phyloP scores from a whole-genome alignment of 2,888 invertebrate species.

The Xestia sexstrigata region DNA sequence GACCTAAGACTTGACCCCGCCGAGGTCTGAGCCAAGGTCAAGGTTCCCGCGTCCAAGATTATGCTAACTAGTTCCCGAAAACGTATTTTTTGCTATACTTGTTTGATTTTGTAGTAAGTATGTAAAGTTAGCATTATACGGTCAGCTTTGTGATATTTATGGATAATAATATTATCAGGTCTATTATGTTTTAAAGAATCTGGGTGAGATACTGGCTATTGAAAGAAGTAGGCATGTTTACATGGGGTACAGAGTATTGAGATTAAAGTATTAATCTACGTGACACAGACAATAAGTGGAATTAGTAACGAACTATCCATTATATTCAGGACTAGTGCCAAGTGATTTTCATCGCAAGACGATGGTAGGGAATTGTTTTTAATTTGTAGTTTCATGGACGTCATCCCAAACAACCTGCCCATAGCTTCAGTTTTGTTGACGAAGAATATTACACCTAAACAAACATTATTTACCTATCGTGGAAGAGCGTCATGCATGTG shows the following conservation, averaged over 20 bases:
- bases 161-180: background rate
- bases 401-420: constrained; percentile 35
- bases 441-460: constrained; percentile 10
- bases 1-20: constrained; percentile 59
- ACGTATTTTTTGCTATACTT: constrained; percentile 48
- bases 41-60: constrained; percentile 57
- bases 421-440: background rate
- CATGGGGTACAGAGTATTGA: background rate
- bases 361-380: background rate
- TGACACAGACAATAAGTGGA: background rate
- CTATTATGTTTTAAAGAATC: background rate
- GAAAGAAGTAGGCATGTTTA: background rate
- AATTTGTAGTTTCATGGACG: constrained; percentile 24
- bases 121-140: constrained; percentile 14
- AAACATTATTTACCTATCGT: background rate
- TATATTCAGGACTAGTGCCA: background rate
- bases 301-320: background rate
- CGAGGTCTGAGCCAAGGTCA: constrained; percentile 65
- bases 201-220: background rate
- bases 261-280: background rate
- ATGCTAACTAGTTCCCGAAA: constrained; percentile 59
- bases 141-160: constrained; percentile 5
- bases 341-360: constrained; percentile 20
- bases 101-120: constrained; percentile 26
- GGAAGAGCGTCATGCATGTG: constrained; percentile 25